Conservation (phyloP, 2,888 invertebrate genomes). For the Dryobotodes eremita region DNA sequence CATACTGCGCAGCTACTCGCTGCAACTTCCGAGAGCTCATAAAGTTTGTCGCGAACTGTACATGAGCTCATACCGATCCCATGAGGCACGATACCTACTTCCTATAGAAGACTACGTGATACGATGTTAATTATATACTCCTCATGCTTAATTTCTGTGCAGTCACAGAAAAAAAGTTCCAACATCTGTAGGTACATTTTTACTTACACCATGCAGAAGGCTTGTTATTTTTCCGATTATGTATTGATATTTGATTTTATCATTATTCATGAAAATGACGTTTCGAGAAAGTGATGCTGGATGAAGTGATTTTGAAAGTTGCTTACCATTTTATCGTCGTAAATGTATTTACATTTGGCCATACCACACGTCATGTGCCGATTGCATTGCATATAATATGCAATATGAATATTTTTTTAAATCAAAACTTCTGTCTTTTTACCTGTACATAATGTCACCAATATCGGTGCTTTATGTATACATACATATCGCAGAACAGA, state of each 20-base stretch:
- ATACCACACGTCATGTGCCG: not conserved
- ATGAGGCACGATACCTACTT: not conserved
- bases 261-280: not conserved
- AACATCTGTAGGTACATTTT: not conserved
- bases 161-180: not conserved
- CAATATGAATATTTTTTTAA: not conserved
- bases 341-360: not conserved
- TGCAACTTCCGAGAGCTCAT: too few species aligned
- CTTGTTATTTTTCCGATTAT: not conserved
- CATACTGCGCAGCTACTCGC: too few species aligned
- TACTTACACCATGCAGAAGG: not conserved
- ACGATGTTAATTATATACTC: not conserved
- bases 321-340: not conserved
- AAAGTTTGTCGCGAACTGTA: too few species aligned
- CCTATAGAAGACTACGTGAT: not conserved
- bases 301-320: not conserved
- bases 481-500: slow-evolving; percentile 50
- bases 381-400: not conserved
- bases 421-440: slow-evolving; percentile 36
- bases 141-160: not conserved
- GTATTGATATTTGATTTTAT: not conserved
- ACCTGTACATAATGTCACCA: slow-evolving; percentile 9
- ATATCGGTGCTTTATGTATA: slow-evolving; percentile 39
- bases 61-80: not conserved
- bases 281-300: not conserved